A percentile compares a stretch with the other conserved stretches of the same genome.
Evolutionary conservation across 2,113 vertebrate species (phyloP).

Genomic region (Menidia beryllina): DNA sequence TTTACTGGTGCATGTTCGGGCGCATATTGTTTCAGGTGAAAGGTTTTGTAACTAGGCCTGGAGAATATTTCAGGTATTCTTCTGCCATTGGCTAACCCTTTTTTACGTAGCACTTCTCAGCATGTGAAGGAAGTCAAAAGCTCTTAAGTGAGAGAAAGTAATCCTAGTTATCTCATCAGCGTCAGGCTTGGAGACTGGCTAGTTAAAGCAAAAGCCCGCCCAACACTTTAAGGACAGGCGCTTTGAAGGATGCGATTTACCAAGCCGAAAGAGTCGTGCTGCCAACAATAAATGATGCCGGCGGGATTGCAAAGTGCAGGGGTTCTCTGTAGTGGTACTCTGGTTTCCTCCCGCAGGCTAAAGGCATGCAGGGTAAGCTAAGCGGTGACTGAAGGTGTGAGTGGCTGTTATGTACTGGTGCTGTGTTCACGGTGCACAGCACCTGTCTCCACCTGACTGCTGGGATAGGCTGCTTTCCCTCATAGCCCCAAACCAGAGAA

Average conservation of each 20-base stretch:
- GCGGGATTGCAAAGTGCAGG: too few species aligned
- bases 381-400: too few species aligned
- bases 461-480: too few species aligned
- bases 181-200: not conserved
- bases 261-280: not conserved
- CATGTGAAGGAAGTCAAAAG: not conserved
- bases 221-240: too few species aligned
- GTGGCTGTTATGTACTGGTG: too few species aligned
- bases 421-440: too few species aligned
- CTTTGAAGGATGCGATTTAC: not conserved
- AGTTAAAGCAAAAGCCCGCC: not conserved
- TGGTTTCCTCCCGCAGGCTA: not conserved
- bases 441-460: too few species aligned
- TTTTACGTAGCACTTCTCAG: not conserved
- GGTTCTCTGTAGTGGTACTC: not conserved
- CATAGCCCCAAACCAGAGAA: too few species aligned
- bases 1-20: not conserved
- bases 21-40: not conserved
- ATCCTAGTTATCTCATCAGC: slow-evolving; percentile 6
- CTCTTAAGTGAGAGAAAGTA: not conserved
- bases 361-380: not conserved
- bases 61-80: not conserved
- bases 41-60: not conserved
- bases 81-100: not conserved
- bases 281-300: not conserved